Percentiles rank a stretch among this genome's conserved stretches.
These are phyloP conservation scores for Zoanthus sociatus DNA, from an alignment of 92 coral and sea anemone genomes.

Conservation along the genomic window DNA sequence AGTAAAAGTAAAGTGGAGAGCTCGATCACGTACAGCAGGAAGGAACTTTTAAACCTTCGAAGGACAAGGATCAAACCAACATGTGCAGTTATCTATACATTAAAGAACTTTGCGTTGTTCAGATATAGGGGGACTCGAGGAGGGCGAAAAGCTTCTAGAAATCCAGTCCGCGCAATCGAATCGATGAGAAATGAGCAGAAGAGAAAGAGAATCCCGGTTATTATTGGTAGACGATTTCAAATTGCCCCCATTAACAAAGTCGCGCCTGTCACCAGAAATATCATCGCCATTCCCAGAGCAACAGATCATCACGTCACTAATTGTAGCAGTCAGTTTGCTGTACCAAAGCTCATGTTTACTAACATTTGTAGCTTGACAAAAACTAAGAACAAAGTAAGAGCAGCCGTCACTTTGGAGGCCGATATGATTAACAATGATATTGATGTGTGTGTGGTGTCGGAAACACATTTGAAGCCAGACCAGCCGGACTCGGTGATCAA, in stretches of 20 bases:
- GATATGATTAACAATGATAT: conserved; percentile 29
- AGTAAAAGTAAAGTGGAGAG: background rate
- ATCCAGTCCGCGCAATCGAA: background rate
- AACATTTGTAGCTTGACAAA: conserved; percentile 41
- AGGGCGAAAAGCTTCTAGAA: conserved; percentile 4
- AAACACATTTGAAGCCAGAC: conserved; percentile 48
- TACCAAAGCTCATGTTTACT: conserved; percentile 34
- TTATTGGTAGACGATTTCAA: background rate
- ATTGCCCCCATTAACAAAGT: background rate
- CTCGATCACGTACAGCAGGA: conserved; percentile 21
- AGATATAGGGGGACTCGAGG: conserved; percentile 14
- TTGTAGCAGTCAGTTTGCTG: conserved; percentile 41
- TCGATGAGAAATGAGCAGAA: background rate
- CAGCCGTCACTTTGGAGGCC: conserved; percentile 24
- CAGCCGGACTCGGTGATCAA: conserved; percentile 27
- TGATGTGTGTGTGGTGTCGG: conserved; percentile 43
- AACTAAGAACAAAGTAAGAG: conserved; percentile 31
- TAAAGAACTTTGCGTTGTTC: conserved; percentile 16
- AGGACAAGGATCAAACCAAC: conserved; percentile 11
- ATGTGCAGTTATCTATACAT: conserved; percentile 8
- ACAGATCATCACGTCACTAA: background rate
- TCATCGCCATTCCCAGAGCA: background rate
- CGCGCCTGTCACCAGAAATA: background rate
- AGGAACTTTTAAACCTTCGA: conserved; percentile 3
- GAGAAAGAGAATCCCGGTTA: background rate